These are phyloP conservation scores for Pectinophora gossypiella DNA, from an alignment of 1,140 invertebrate genomes.

Conservation along the genomic window DNA sequence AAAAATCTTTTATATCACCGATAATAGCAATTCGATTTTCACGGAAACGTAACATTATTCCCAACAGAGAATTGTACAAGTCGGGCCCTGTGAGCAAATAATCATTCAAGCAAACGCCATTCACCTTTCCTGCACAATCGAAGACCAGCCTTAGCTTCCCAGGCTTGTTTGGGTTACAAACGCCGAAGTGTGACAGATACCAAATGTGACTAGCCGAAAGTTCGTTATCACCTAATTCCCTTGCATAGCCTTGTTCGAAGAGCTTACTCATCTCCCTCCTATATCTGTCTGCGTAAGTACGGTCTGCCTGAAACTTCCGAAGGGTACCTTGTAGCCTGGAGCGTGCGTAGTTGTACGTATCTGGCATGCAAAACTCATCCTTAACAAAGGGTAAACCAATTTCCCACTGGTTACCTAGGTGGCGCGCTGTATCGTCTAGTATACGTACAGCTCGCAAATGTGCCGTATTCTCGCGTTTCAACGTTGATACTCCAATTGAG, in stretches of 20 bases:
- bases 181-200: slow-evolving; percentile 43
- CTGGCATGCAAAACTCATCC: neutral
- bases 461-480: neutral
- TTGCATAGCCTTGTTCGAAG: neutral
- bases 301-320: neutral
- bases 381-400: neutral
- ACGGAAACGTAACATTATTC: slow-evolving; percentile 37
- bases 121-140: slow-evolving; percentile 25
- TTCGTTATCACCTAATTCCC: neutral
- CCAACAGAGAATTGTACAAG: slow-evolving; percentile 25
- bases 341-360: neutral
- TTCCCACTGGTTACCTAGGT: neutral
- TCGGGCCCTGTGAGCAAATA: slow-evolving; percentile 31
- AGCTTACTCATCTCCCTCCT: neutral
- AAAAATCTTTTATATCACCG: slow-evolving; percentile 36
- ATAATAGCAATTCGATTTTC: slow-evolving; percentile 25
- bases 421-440: neutral
- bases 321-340: neutral
- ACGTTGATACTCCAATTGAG: slow-evolving; percentile 16
- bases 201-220: slow-evolving; percentile 14
- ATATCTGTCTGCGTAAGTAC: neutral
- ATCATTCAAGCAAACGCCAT: slow-evolving; percentile 29
- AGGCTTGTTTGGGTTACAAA: slow-evolving; percentile 29
- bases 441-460: neutral
- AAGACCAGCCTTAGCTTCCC: slow-evolving; percentile 32